Base-by-base conservation (phyloP, 1,140 invertebrate genomes). In the Drosophila lacertosa region DNA sequence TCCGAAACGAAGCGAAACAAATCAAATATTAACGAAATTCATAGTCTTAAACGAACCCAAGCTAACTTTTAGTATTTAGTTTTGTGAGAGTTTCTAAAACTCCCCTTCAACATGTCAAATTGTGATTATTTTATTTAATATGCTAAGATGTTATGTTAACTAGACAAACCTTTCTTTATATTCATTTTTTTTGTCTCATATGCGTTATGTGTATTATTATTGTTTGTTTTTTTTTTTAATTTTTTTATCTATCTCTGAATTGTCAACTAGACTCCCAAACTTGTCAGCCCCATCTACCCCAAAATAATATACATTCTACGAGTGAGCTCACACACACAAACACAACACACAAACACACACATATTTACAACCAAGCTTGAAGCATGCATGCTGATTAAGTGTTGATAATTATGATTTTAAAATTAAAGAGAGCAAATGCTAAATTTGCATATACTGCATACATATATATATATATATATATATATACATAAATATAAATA, bases 61-160 rank as follows among this genome's bases (percentile, higher is more conserved):
- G 45, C 54, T 59, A 65, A 83, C 51, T 60, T 79, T 64, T 84
- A 82, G 77, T 83, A 48, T 83, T 86, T 70, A 73, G 55, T 47
- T 57, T 62, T 15, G 44, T 35, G 63, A 47, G 42, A 84, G 80
- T 84, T 84, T 84, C 22, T 50, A 86, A 84, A 84, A 84, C 80
- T 86, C 62, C n/a, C 53, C 64, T 64, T 67, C 71, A 79, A 83
- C 63, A 68, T 79, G 62, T 80, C 84, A 75, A 72, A 86, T 80
- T 84, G 80, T 84, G 80, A 84, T 84, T 84, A 76, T 84, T 84
- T 84, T 74, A 84, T 86, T 57, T 65, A 44, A 51, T 57, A 65
- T 57, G 51, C 67, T 69, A 64, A 69, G 66, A n/a, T 65, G 37
- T 65, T 73, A 71, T 75, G 40, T 64, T 64, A 58, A 54, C 64